Conservation (phyloP, 2,113 vertebrate species). For the Bubalus kerabau region DNA sequence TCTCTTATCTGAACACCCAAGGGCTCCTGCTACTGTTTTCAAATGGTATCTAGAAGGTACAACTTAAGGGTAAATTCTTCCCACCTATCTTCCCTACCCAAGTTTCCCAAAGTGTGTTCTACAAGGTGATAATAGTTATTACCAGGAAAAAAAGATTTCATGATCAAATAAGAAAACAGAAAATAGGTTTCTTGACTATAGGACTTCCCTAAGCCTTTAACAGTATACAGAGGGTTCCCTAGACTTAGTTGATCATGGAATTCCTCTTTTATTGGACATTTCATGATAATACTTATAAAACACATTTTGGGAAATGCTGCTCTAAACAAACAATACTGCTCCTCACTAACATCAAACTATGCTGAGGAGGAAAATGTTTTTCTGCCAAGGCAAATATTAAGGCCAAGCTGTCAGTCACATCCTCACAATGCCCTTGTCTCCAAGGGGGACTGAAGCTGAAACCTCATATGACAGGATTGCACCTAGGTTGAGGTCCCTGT, state of each 20-base stretch:
- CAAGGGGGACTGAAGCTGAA: constrained; percentile 72
- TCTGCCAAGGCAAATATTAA: not conserved
- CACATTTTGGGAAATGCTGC: constrained; percentile 26
- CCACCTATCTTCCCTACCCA: not conserved
- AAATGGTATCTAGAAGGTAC: not conserved
- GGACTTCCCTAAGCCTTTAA: not conserved
- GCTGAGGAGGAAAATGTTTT: not conserved
- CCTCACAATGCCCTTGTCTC: not conserved
- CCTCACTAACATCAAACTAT: not conserved
- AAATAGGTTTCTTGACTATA: not conserved
- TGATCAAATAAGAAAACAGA: constrained; percentile 2
- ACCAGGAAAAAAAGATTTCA: not conserved
- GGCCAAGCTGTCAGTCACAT: not conserved
- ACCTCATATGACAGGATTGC: constrained; percentile 93
- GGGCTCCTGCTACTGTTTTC: not conserved
- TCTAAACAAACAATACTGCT: not conserved
- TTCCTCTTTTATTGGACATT: constrained; percentile 21
- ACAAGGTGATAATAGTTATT: not conserved
- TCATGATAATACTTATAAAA: constrained; percentile 8
- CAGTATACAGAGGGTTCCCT: not conserved
- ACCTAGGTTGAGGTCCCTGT: constrained; percentile 96
- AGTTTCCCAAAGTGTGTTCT: constrained; percentile 45
- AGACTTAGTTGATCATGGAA: constrained; percentile 35
- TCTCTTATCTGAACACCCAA: not conserved
- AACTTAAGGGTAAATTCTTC: not conserved